phyloP scores from a whole-genome alignment of 2,113 vertebrate species.

The Entomyzon cyanotis region DNA sequence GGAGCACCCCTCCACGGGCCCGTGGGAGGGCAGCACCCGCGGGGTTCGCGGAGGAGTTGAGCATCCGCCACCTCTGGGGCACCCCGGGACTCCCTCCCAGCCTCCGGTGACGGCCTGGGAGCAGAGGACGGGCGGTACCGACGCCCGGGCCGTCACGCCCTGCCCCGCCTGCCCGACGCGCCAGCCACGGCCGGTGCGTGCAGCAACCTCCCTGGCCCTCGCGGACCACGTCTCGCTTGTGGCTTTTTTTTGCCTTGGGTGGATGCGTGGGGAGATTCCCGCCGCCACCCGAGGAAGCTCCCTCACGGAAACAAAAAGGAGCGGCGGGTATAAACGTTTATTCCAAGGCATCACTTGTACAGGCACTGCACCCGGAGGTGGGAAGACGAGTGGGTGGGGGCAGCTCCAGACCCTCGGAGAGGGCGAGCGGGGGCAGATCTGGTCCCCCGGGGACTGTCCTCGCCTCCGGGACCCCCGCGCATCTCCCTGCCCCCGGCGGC shows the following conservation, averaged over 20 bases:
- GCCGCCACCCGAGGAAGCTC: not conserved
- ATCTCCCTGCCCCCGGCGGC: not conserved
- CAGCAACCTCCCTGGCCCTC: not conserved
- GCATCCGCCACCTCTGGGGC: not conserved
- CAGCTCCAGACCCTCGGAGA: not conserved
- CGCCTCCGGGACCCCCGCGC: not conserved
- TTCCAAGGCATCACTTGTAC: slow-evolving; percentile 26
- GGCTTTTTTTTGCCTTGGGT: not conserved
- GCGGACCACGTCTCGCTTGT: not conserved
- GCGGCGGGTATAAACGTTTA: not conserved
- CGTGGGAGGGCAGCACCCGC: too few relatives aligned
- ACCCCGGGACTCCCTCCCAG: not conserved
- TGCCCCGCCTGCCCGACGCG: not conserved
- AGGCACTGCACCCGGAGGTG: not conserved
- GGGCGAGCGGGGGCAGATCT: not conserved
- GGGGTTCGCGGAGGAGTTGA: not conserved
- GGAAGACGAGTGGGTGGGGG: not conserved
- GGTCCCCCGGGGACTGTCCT: not conserved
- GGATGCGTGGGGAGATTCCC: not conserved
- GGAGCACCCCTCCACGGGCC: not conserved
- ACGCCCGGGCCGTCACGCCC: not conserved
- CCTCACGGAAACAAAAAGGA: not conserved
- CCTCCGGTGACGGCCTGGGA: not conserved
- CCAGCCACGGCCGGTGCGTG: not conserved
- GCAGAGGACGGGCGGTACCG: not conserved